These are phyloP conservation scores for Hassar affinis DNA, from an alignment of 2,113 vertebrate genomes.

Conservation along the genomic window DNA sequence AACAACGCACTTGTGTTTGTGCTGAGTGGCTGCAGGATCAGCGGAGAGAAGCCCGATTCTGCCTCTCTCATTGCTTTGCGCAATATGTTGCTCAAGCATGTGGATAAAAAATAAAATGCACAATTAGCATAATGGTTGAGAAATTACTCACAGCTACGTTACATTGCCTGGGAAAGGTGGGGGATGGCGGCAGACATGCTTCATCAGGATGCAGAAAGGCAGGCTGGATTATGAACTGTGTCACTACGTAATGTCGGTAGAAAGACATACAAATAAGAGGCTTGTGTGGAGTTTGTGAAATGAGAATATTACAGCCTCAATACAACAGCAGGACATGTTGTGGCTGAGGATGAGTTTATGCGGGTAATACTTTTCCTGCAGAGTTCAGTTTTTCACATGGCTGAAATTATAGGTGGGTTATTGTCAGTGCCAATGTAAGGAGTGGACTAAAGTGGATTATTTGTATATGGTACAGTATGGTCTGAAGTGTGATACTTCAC, in stretches of 20 bases:
- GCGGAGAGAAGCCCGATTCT: constrained; percentile 22
- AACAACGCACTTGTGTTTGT: neutral
- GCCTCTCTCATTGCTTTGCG: constrained; percentile 1
- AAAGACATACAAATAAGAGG: constrained; percentile 1
- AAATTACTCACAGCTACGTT: constrained; percentile 35
- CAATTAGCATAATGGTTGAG: constrained; percentile 51
- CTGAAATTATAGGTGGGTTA: too few relatives aligned
- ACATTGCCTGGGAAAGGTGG: constrained; percentile 38
- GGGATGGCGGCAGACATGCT: neutral
- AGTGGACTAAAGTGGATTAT: too few relatives aligned
- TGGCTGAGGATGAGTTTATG: neutral
- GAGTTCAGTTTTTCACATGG: too few relatives aligned
- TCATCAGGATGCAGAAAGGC: constrained; percentile 18
- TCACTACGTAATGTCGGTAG: constrained; percentile 7
- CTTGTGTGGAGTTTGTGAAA: neutral
- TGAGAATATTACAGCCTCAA: neutral
- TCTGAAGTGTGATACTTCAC: too few relatives aligned
- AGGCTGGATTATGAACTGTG: constrained; percentile 34
- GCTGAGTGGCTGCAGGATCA: constrained; percentile 25
- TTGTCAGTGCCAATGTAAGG: too few relatives aligned
- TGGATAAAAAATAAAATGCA: constrained; percentile 11
- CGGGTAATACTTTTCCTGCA: neutral
- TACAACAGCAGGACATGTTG: neutral
- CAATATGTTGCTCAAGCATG: constrained; percentile 41
- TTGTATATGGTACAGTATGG: too few relatives aligned